Percentiles rank a stretch among this genome's conserved stretches.
Evolutionary conservation across 92 coral and sea anemone genomes (phyloP).

Genomic region (Porites cylindrica): DNA sequence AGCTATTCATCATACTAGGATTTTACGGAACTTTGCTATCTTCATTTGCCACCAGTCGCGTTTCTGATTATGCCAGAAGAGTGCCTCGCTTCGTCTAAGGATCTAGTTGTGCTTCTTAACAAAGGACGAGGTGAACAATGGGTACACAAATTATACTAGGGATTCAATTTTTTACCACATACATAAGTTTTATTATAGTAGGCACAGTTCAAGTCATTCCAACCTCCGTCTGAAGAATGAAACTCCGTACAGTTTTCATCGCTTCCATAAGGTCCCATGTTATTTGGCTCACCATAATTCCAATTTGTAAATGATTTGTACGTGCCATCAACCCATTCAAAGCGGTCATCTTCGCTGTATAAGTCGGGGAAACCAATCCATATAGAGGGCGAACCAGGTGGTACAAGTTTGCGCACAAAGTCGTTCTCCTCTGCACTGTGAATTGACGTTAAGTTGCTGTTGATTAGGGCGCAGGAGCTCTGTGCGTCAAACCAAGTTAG

Average conservation of each 20-base stretch:
- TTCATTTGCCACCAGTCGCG: too few relatives aligned
- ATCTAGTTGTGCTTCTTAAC: too few relatives aligned
- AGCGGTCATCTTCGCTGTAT: background rate
- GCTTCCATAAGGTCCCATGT: background rate
- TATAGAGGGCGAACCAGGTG: too few relatives aligned
- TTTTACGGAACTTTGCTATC: too few relatives aligned
- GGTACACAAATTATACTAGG: background rate
- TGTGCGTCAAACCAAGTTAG: conserved; percentile 16
- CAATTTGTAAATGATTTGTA: conserved; percentile 6
- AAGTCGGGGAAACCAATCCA: conserved; percentile 27
- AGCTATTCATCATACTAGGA: too few relatives aligned
- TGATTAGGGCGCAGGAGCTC: background rate
- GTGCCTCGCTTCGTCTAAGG: too few relatives aligned
- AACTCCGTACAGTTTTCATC: conserved; percentile 5
- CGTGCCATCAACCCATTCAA: conserved; percentile 28
- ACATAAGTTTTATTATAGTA: background rate
- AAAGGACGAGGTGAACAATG: too few relatives aligned
- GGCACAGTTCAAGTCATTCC: conserved; percentile 22
- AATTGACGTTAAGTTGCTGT: conserved; percentile 8
- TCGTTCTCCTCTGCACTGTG: conserved; percentile 3
- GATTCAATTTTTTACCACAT: conserved; percentile 13
- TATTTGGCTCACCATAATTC: background rate
- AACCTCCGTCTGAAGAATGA: background rate
- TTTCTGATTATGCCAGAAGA: too few relatives aligned
- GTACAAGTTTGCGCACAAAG: background rate